phyloP scores from a whole-genome alignment of 2,888 invertebrate species.

The Cordilura impudica region DNA sequence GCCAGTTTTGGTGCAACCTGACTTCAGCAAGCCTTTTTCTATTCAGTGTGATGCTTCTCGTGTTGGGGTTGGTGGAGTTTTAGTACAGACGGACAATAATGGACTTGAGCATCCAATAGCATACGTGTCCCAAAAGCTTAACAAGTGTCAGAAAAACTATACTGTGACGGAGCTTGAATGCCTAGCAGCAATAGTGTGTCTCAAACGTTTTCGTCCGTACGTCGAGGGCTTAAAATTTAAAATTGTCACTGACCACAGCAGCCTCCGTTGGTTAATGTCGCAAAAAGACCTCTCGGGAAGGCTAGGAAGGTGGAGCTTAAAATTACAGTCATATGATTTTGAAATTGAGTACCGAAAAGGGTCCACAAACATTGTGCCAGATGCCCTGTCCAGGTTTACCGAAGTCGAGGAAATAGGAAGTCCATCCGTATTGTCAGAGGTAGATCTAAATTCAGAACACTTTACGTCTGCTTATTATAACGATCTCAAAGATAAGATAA shows the following conservation, averaged over 20 bases:
- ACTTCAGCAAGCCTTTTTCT: not conserved
- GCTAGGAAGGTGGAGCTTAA: constrained; percentile 64
- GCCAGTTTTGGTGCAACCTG: constrained; percentile 7
- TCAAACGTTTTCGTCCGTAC: constrained; percentile 49
- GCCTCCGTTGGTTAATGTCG: constrained; percentile 66
- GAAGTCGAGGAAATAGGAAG: not conserved
- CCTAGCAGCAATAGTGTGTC: constrained; percentile 38
- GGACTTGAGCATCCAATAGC: not conserved
- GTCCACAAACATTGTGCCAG: constrained; percentile 64
- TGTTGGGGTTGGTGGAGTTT: not conserved
- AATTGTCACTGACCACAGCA: constrained; percentile 66
- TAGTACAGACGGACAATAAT: not conserved
- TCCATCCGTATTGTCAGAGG: not conserved
- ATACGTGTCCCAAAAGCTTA: not conserved
- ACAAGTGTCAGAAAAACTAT: not conserved
- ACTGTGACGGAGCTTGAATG: constrained; percentile 42
- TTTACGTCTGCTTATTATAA: constrained; percentile 1
- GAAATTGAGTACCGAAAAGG: constrained; percentile 64
- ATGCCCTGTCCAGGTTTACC: constrained; percentile 63
- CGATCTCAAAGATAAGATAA: not conserved
- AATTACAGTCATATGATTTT: constrained; percentile 64
- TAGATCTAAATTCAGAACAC: not conserved
- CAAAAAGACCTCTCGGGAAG: constrained; percentile 66
- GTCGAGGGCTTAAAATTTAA: constrained; percentile 62
- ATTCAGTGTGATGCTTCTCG: constrained; percentile 14